Evolutionary conservation across 2,113 vertebrate species (phyloP), one percentile per base, ranked within the genome.

Genomic region (Bos indicus): DNA sequence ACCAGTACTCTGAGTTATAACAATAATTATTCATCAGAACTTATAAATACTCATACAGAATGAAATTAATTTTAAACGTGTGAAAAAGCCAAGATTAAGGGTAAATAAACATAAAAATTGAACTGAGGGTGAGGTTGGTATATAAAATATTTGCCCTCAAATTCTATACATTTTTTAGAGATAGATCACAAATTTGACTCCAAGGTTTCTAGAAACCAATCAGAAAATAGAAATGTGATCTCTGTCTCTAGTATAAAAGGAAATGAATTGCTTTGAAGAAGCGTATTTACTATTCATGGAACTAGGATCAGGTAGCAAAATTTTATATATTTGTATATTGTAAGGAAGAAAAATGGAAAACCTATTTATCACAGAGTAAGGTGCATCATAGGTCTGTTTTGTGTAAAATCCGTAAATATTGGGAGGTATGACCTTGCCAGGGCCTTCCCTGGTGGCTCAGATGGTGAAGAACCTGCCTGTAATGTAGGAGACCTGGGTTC

Each of bases 51-150:
- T 5, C 56, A 90, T 13, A 17, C 1, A 95, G 90, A 28, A 67
- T 33, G n/a, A 96, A 96, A 96, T 91, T 33, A 96, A 96, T 95
- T 96, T 98, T 95, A 91, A 97, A 88, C 95, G 19, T 96, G 17
- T 57, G 48, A 86, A 82, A 86, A 84, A 91, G 74, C 40, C 23
- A 93, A 89, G 17, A 59, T 56, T 94, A 95, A 96, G 1, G 36
- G 25, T 88, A 88, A 91, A 40, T 67, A 95, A 82, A 33, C 64
- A 71, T 64, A 82, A 80, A 74, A 92, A 94, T 67, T n/a, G 83
- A 96, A 26, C 30, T 36, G 92, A 26, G 14, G 40, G n/a, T 64
- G 26, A 86, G 78, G 10, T 40, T 62, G 23, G 26, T 87, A 43
- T 48, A 87, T 85, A 94, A 91, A 91, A 78, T 80, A 91, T 95